Evolutionary conservation across 2,797 vertebrate species (phyloP), one percentile per base, ranked within the genome.

Genomic region (Myotis planiceps): DNA sequence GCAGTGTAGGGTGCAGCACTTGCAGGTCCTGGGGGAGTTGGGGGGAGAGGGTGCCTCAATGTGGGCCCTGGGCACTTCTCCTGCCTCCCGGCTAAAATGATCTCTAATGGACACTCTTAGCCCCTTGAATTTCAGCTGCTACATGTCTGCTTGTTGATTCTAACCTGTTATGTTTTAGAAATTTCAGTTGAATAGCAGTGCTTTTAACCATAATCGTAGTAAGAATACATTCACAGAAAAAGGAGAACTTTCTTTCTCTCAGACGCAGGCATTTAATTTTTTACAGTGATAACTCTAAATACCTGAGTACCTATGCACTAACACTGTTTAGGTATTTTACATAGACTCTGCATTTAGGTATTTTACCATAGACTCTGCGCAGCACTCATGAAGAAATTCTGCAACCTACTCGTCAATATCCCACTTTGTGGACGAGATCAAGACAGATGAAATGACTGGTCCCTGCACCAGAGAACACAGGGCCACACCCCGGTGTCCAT

Each of bases 181-280:
- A 16, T 95, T 97, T 96, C 66, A 81, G 29, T 10, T 81, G 53
- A 97, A 47, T 53, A 82, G 34, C 68, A 76, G 55, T 84, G 39
- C 45, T 75, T 94, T 86, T 51, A 86, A 96, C 63, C 45, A 93
- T 96, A 97, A 91, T 96, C 47, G 55, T 85, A 88, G 82, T 49
- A 96, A 96, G 51, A 71, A 76, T 4, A 47, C 88, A 81, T 95
- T 83, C 79, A 27, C 4, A 97, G 86, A 96, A 79, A 88, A 83
- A 76, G 90, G 8, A 79, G 4, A 92, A 23, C 72, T 97, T 97
- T 81, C 69, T 94, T 95, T 95, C 53, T 37, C 9, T 42, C 15
- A 39, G 69, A 45, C 5, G 9, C 51, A 91, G 76, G 8, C 27
- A 42, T 90, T 87, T 66, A 58, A 71, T 78, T 72, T 82, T 82